Evolutionary conservation across 2,888 invertebrate species (phyloP).

Genomic region (Drosophila subsilvestris): DNA sequence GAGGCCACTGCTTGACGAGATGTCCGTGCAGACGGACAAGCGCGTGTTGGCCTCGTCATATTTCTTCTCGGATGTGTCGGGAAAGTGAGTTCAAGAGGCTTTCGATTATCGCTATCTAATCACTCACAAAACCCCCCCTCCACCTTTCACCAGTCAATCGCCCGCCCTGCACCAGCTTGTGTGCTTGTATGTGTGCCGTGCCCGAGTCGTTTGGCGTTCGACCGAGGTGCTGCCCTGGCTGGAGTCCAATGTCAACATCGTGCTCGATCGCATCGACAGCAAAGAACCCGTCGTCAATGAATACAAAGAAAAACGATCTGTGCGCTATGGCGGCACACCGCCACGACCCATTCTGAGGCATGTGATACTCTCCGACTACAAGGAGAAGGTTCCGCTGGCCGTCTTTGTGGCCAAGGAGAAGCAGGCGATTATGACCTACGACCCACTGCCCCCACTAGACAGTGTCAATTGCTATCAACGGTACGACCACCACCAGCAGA

Average conservation of each 20-base stretch:
- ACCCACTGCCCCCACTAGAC: conserved; percentile 91
- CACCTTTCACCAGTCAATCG: conserved; percentile 84
- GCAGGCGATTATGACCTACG: conserved; percentile 88
- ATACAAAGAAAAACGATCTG: conserved; percentile 85
- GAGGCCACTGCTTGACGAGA: conserved; percentile 89
- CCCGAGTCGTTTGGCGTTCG: conserved; percentile 92
- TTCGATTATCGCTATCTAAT: background rate
- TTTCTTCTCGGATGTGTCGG: conserved; percentile 80
- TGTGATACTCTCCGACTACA: conserved; percentile 84
- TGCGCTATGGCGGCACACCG: conserved; percentile 80
- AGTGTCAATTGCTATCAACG: conserved; percentile 89
- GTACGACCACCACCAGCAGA: conserved; percentile 52
- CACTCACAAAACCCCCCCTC: background rate
- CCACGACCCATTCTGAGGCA: conserved; percentile 83
- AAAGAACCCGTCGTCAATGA: conserved; percentile 87
- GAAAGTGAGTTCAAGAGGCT: conserved; percentile 65
- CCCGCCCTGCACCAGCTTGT: conserved; percentile 89
- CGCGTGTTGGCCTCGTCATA: conserved; percentile 86
- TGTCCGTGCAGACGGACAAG: conserved; percentile 89
- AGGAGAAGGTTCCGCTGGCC: conserved; percentile 84
- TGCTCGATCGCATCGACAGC: conserved; percentile 87
- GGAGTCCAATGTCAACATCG: conserved; percentile 88
- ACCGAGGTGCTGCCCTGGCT: conserved; percentile 90
- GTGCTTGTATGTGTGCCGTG: conserved; percentile 89
- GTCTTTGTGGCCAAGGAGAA: conserved; percentile 83